A percentile compares a stretch with the other conserved stretches of the same genome.
These are phyloP conservation scores for Phrynocephalus vlangalii DNA, from an alignment of 2,797 vertebrate genomes.

Conservation along the genomic window DNA sequence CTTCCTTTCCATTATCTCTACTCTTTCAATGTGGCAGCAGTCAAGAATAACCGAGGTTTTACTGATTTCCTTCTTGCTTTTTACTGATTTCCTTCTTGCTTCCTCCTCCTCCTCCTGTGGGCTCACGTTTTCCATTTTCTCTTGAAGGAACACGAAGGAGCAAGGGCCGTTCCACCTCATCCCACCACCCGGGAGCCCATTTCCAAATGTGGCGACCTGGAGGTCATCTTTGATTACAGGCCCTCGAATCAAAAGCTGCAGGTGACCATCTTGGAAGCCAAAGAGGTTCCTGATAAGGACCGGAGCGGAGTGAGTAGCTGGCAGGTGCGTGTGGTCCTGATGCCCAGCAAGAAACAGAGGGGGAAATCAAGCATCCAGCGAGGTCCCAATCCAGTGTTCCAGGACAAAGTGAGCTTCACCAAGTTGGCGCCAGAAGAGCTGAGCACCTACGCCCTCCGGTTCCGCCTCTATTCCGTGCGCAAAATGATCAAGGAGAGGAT, in stretches of 20 bases:
- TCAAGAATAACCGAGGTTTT: neutral
- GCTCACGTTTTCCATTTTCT: slow-evolving; percentile 35
- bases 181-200: slow-evolving; percentile 76
- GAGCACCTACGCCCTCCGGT: slow-evolving; percentile 83
- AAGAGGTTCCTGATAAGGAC: slow-evolving; percentile 90
- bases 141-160: slow-evolving; percentile 77
- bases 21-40: neutral
- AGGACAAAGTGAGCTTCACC: slow-evolving; percentile 88
- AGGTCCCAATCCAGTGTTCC: slow-evolving; percentile 86
- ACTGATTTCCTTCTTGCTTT: neutral
- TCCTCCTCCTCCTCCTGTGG: neutral
- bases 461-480: slow-evolving; percentile 91
- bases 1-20: neutral
- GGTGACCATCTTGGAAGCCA: slow-evolving; percentile 85
- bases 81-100: neutral
- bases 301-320: slow-evolving; percentile 90
- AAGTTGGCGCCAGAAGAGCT: slow-evolving; percentile 86
- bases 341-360: slow-evolving; percentile 92
- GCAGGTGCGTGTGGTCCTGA: slow-evolving; percentile 92
- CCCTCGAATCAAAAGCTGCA: slow-evolving; percentile 83
- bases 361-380: slow-evolving; percentile 87
- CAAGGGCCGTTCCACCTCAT: slow-evolving; percentile 57
- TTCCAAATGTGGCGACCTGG: slow-evolving; percentile 90
- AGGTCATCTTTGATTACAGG: slow-evolving; percentile 85
- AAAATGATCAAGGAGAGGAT: slow-evolving; percentile 88